Conservation (phyloP, 2,888 invertebrate species). For the Pollenia amentaria region DNA sequence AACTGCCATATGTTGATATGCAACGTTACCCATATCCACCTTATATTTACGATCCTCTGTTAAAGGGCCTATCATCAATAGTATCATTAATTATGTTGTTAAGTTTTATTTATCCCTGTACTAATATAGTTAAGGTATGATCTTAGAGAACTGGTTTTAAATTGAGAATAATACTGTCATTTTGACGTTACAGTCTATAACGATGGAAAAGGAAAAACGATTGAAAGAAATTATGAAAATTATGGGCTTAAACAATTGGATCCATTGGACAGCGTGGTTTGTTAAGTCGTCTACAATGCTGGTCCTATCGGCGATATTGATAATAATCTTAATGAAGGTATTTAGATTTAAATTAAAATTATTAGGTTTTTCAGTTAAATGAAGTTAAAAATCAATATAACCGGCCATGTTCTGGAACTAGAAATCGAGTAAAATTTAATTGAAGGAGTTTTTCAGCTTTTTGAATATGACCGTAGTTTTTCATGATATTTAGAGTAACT, state of each 20-base stretch:
- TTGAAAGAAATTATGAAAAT: constrained; percentile 95
- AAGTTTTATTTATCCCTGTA: constrained; percentile 92
- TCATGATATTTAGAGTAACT: too few species aligned
- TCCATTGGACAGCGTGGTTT: constrained; percentile 95
- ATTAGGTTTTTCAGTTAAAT: too few species aligned
- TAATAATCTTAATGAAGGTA: constrained; percentile 87
- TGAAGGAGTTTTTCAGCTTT: too few species aligned
- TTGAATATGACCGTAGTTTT: too few species aligned
- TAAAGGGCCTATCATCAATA: constrained; percentile 88
- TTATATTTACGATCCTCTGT: constrained; percentile 88
- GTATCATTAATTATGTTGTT: constrained; percentile 91
- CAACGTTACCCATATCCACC: constrained; percentile 90
- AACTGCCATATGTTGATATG: constrained; percentile 80
- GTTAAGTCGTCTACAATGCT: constrained; percentile 90
- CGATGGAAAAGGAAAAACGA: constrained; percentile 87
- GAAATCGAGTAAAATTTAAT: too few species aligned
- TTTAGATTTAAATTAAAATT: too few species aligned
- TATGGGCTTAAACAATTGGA: constrained; percentile 93
- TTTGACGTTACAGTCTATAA: constrained; percentile 81
- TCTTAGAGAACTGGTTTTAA: background rate
- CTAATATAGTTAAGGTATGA: constrained; percentile 89
- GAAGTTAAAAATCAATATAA: too few species aligned
- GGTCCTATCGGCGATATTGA: constrained; percentile 86
- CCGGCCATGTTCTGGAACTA: too few species aligned
- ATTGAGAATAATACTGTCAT: background rate